These are phyloP conservation scores for Noctuana brunneofusca DNA, from an alignment of 2,888 invertebrate species.

Conservation along the genomic window DNA sequence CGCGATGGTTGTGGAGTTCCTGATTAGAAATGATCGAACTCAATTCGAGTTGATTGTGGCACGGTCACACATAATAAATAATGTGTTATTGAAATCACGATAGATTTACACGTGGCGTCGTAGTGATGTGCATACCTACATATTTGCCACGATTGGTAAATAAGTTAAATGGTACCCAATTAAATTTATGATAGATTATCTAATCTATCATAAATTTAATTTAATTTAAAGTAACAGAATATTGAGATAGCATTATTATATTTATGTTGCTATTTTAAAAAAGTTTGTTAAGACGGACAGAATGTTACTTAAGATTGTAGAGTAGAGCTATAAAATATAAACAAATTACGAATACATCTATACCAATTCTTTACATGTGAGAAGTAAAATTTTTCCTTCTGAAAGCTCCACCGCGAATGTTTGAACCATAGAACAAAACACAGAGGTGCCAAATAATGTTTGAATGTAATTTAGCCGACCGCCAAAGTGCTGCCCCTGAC, in stretches of 20 bases:
- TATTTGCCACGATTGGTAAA: not conserved
- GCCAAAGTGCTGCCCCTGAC: slow-evolving; percentile 64
- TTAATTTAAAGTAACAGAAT: not conserved
- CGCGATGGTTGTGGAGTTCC: slow-evolving; percentile 17
- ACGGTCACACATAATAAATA: slow-evolving; percentile 24
- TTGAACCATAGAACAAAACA: not conserved
- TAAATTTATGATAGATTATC: no score
- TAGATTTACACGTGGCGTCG: slow-evolving; percentile 24
- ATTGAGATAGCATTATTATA: not conserved
- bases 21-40: slow-evolving; percentile 35
- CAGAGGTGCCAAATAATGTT: slow-evolving; percentile 49
- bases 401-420: no score
- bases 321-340: no score
- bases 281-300: no score
- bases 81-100: slow-evolving; percentile 21
- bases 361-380: no score
- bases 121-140: not conserved
- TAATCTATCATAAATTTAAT: no score
- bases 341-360: no score
- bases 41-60: slow-evolving; percentile 32
- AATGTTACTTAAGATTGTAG: no score
- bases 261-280: no score
- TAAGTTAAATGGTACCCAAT: not conserved
- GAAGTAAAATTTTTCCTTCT: no score
- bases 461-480: slow-evolving; percentile 43